These are phyloP conservation scores for Arctia plantaginis DNA, from an alignment of 2,888 invertebrate genomes.

Conservation along the genomic window DNA sequence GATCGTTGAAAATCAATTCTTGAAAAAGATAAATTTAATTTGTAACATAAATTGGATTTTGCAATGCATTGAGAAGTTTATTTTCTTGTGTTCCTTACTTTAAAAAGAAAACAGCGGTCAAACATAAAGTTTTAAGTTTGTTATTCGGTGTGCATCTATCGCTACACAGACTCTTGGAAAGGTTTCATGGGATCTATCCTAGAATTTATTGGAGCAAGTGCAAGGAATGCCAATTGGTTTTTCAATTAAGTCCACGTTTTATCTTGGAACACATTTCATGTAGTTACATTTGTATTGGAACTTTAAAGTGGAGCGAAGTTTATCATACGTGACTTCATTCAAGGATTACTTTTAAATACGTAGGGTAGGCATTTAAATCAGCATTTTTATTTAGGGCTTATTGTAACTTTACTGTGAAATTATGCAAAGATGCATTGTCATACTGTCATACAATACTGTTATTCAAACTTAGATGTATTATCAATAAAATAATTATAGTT, in stretches of 20 bases:
- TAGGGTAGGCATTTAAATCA: not conserved
- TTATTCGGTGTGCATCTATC: not conserved
- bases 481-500: too few species aligned
- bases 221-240: conserved; percentile 29
- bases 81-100: not conserved
- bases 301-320: not conserved
- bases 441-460: too few species aligned
- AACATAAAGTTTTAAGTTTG: not conserved
- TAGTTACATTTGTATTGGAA: not conserved
- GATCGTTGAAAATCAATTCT: too few species aligned
- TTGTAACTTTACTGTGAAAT: not conserved
- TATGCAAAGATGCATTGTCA: not conserved
- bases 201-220: conserved; percentile 25
- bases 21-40: not conserved
- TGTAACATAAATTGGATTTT: not conserved
- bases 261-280: conserved; percentile 17
- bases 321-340: not conserved
- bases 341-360: not conserved
- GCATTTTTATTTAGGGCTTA: not conserved
- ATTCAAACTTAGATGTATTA: too few species aligned
- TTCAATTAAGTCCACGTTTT: conserved; percentile 27
- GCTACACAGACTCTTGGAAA: conserved; percentile 11
- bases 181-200: conserved; percentile 24
- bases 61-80: not conserved
- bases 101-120: not conserved